Evolutionary conservation across 2,888 invertebrate genomes (phyloP).

Genomic region (Hydrotaea diabolus): DNA sequence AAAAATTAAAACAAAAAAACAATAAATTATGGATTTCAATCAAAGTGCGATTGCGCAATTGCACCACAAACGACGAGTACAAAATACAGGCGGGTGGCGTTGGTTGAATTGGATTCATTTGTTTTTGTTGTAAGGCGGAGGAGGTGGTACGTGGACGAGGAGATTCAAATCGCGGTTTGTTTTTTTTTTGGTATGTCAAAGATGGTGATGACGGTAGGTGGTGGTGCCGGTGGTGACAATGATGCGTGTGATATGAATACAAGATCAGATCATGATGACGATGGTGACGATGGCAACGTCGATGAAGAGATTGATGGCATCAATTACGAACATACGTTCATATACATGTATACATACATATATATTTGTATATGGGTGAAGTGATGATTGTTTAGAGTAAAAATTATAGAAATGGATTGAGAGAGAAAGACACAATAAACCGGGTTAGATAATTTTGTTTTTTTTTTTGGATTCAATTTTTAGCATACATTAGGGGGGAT

Average conservation of each 20-base stretch:
- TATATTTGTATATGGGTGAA: neutral
- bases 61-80: constrained; percentile 15
- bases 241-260: constrained; percentile 37
- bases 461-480: neutral
- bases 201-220: constrained; percentile 39
- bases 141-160: neutral
- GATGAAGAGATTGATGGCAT: constrained; percentile 45
- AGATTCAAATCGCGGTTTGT: neutral
- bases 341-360: neutral
- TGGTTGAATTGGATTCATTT: neutral
- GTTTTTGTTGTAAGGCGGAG: neutral
- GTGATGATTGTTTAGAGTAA: neutral
- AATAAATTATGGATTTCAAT: constrained; percentile 41
- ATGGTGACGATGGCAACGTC: neutral
- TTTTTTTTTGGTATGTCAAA: neutral
- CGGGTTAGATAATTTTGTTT: constrained; percentile 1
- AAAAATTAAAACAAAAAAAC: no score
- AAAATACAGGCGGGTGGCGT: constrained; percentile 7
- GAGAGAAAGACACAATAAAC: constrained; percentile 56
- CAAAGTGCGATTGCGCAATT: constrained; percentile 25
- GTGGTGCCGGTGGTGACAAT: constrained; percentile 51
- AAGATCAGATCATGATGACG: constrained; percentile 47
- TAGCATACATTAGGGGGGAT: neutral
- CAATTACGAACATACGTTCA: constrained; percentile 27
- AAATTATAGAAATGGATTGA: constrained; percentile 20